phyloP scores from a whole-genome alignment of 2,113 vertebrate species.

The Nesogale talazaci region DNA sequence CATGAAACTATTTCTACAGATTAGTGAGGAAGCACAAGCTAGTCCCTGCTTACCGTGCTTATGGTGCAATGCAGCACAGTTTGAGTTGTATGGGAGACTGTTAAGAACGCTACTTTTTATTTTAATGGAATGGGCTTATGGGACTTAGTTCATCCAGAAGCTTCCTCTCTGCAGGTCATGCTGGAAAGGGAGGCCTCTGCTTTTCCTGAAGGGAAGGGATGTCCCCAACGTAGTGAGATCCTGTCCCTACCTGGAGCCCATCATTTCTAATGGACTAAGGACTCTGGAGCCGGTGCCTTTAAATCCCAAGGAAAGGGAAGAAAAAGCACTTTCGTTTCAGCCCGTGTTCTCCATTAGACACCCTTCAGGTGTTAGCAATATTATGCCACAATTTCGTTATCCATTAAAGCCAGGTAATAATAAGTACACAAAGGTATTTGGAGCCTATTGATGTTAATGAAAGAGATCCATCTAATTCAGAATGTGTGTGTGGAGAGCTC shows the following conservation, averaged over 20 bases:
- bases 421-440: constrained; percentile 82
- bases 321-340: constrained; percentile 69
- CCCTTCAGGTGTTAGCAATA: constrained; percentile 86
- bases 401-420: constrained; percentile 86
- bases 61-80: neutral
- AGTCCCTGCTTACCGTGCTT: neutral
- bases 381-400: constrained; percentile 82
- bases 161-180: neutral
- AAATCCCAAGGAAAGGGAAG: constrained; percentile 72
- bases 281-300: constrained; percentile 65
- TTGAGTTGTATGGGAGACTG: neutral
- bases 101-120: neutral
- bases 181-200: neutral
- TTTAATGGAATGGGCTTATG: neutral
- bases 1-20: no score
- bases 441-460: constrained; percentile 86
- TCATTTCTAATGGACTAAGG: constrained; percentile 35
- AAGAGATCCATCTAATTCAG: constrained; percentile 83
- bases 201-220: no score
- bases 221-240: neutral
- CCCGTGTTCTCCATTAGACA: constrained; percentile 85
- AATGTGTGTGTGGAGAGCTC: constrained; percentile 69
- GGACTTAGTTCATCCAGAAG: neutral
- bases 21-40: no score
- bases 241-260: neutral